A percentile compares a stretch with the other conserved stretches of the same genome.
Conservation (phyloP, 2,888 invertebrate genomes). For the Scrobipalpa costella region DNA sequence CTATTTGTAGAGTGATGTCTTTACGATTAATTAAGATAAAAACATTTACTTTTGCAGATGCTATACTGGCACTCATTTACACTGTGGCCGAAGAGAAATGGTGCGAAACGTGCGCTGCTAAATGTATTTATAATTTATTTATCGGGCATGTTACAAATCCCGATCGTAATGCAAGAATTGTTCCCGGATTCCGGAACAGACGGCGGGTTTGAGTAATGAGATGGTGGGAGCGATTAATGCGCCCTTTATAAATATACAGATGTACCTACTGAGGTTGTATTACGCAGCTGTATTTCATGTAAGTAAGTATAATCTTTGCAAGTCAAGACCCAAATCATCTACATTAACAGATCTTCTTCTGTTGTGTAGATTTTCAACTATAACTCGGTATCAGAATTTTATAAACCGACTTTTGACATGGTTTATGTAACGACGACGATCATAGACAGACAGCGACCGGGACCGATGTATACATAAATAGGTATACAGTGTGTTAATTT, state of each 20-base stretch:
- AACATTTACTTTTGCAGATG: no score
- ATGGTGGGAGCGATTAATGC: constrained; percentile 33
- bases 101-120: constrained; percentile 71
- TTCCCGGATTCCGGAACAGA: constrained; percentile 45
- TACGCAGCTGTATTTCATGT: not conserved
- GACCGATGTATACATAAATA: no score
- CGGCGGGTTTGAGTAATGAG: constrained; percentile 51
- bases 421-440: no score
- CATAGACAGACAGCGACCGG: no score
- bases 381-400: no score
- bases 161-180: constrained; percentile 65
- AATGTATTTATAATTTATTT: constrained; percentile 80
- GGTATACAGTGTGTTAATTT: no score
- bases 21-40: no score
- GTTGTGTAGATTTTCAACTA: no score
- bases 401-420: no score
- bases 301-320: not conserved
- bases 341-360: not conserved
- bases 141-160: constrained; percentile 71
- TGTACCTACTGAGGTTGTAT: not conserved
- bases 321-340: not conserved
- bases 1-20: no score
- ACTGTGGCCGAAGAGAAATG: constrained; percentile 67
- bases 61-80: not conserved
- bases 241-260: constrained; percentile 19